These are phyloP conservation scores for Drosophila incognita DNA, from an alignment of 2,888 invertebrate species.

Conservation along the genomic window DNA sequence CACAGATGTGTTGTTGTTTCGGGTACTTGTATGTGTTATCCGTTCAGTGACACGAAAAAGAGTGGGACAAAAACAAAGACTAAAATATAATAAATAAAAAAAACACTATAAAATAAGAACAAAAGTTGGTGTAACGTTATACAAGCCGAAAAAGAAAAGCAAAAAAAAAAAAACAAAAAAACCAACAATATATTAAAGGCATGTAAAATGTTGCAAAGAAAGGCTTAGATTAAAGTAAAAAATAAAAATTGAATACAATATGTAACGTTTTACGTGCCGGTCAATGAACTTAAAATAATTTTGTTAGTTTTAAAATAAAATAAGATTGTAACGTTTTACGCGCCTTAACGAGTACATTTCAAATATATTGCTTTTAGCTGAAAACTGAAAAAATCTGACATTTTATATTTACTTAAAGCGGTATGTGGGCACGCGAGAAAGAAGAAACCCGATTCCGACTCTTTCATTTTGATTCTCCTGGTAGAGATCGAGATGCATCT, in stretches of 20 bases:
- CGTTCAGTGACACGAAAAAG: conserved; percentile 22
- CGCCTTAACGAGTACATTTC: conserved; percentile 51
- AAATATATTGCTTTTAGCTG: conserved; percentile 1
- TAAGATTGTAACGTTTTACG: conserved; percentile 66
- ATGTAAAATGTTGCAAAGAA: conserved; percentile 65
- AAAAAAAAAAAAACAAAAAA: conserved; percentile 4
- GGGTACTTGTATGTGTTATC: conserved; percentile 27
- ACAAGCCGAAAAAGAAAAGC: conserved; percentile 36
- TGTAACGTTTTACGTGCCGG: conserved; percentile 42
- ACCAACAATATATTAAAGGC: conserved; percentile 45
- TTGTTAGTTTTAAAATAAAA: conserved; percentile 4
- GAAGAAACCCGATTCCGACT: conserved; percentile 1
- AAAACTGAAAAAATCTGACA: background rate
- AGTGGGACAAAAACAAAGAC: conserved; percentile 10
- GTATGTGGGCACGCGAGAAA: conserved; percentile 2
- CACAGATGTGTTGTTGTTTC: conserved; percentile 21
- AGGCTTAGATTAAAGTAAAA: conserved; percentile 1
- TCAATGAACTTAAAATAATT: background rate
- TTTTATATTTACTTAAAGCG: conserved; percentile 9
- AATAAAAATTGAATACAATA: background rate
- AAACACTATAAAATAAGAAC: background rate
- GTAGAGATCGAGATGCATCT: conserved; percentile 7
- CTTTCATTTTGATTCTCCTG: conserved; percentile 14
- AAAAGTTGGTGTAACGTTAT: conserved; percentile 53
- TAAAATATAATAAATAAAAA: background rate